Percentiles rank a stretch among this genome's conserved stretches.
These are phyloP conservation scores for Lymantria monacha DNA, from an alignment of 2,888 invertebrate genomes.

Conservation along the genomic window DNA sequence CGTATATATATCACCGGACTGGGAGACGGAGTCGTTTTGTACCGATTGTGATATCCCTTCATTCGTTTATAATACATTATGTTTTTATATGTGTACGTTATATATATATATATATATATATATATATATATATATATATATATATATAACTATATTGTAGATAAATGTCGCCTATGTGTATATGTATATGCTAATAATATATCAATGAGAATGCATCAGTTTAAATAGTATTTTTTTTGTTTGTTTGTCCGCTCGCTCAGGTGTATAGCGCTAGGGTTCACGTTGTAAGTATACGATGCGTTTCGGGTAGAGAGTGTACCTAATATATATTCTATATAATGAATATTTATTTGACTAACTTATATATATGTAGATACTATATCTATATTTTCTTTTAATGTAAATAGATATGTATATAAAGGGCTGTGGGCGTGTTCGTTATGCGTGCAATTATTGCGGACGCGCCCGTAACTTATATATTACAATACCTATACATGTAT, in stretches of 20 bases:
- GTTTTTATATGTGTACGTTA: background rate
- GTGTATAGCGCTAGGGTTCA: constrained; percentile 68
- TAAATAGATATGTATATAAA: background rate
- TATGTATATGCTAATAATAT: background rate
- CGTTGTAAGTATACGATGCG: constrained; percentile 64
- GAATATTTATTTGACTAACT: background rate
- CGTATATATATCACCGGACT: too few relatives aligned
- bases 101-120: background rate
- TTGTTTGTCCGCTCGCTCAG: constrained; percentile 70
- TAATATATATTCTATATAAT: constrained; percentile 13
- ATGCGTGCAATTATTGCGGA: background rate
- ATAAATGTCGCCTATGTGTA: too few relatives aligned
- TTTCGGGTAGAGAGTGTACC: constrained; percentile 37
- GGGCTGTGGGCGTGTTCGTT: background rate
- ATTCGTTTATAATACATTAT: too few relatives aligned
- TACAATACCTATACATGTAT: background rate
- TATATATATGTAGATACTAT: background rate
- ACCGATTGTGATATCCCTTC: too few relatives aligned
- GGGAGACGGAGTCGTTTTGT: too few relatives aligned
- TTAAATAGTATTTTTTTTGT: constrained; percentile 62
- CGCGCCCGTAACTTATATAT: background rate
- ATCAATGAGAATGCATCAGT: constrained; percentile 10
- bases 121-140: background rate
- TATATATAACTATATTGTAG: too few relatives aligned
- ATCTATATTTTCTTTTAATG: background rate